These are phyloP conservation scores for Paradoxurus hermaphroditus DNA, from an alignment of 2,113 vertebrate genomes.

Conservation along the genomic window DNA sequence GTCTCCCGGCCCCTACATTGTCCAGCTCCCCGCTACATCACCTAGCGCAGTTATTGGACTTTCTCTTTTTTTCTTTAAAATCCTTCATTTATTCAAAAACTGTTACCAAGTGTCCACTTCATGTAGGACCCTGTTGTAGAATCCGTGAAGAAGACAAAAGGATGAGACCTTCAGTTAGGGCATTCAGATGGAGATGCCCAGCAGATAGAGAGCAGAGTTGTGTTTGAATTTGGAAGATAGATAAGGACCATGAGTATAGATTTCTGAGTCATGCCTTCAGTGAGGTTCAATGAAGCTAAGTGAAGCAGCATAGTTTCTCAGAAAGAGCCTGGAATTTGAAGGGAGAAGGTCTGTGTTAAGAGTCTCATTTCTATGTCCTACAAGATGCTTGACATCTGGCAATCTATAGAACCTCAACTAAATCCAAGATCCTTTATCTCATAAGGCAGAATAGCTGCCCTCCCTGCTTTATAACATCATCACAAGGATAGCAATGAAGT, in stretches of 20 bases:
- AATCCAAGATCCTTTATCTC: background rate
- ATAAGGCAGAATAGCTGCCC: background rate
- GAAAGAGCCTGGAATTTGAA: conserved; percentile 1
- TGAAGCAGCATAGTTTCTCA: background rate
- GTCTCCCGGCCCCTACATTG: background rate
- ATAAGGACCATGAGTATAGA: background rate
- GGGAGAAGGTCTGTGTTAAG: background rate
- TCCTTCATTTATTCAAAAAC: background rate
- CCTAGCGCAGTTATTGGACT: background rate
- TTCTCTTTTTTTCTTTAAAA: background rate
- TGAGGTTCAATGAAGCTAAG: background rate
- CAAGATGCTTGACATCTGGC: background rate
- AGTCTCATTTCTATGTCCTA: background rate
- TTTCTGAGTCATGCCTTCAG: background rate
- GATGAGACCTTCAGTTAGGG: background rate
- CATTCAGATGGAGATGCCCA: background rate
- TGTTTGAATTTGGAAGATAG: background rate
- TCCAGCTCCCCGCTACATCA: background rate
- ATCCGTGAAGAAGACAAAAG: background rate
- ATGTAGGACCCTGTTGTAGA: background rate
- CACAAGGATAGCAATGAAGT: background rate
- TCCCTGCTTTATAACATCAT: background rate
- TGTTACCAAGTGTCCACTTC: background rate
- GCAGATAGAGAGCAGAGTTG: background rate
- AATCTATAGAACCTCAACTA: conserved; percentile 24